Base-by-base conservation (phyloP, 2,797 vertebrate species). In the Urophycis tenuis region DNA sequence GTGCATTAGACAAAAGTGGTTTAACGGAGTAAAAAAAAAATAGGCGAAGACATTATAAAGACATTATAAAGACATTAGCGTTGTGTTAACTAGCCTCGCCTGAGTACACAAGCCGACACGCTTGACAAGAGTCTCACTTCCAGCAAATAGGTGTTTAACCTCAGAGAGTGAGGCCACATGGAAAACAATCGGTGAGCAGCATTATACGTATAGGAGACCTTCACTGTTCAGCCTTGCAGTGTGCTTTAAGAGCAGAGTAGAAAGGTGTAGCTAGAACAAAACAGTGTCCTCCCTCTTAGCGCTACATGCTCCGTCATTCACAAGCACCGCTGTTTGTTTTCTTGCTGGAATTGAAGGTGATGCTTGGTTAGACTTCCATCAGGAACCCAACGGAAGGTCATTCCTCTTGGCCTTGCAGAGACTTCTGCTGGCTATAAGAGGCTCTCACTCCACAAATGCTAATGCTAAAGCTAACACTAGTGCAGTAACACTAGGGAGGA, bases 311-410 rank as follows among this genome's bases (percentile, higher is more conserved):
- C 39, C 73, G 79, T 78, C 85, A 88, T 87, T 86, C 84, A 87
- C 86, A 79, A 87, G 79, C 75, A 75, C 83, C 82, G 77, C 73
- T 87, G 81, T 87, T 89, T 89, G 86, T 89, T 91, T 89, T 87
- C 79, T 76, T 81, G 75, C 80, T 85, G 77, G 86, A 86, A 90
- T 89, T 85, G 85, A 79, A 78, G 64, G 72, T 80, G 82, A 86
- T 84, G 85, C 85, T 90, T 85, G 85, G 89, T 88, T 89, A 87
- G 86, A 90, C 85, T 91, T 89, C 87, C 83, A 89, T 90, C 86
- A 90, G 87, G 80, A 82, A 77, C 77, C 80, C 78, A 81, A 72
- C 82, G 78, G 82, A 88, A 29, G 88, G 90, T 92, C 90, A 89
- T 74, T 31, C 73, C 76, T 80, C 49, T 82, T 77, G 79, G 73